Evolutionary conservation across 2,113 vertebrate species (phyloP), one percentile per base, ranked within the genome.

Genomic region (Jacana jacana): DNA sequence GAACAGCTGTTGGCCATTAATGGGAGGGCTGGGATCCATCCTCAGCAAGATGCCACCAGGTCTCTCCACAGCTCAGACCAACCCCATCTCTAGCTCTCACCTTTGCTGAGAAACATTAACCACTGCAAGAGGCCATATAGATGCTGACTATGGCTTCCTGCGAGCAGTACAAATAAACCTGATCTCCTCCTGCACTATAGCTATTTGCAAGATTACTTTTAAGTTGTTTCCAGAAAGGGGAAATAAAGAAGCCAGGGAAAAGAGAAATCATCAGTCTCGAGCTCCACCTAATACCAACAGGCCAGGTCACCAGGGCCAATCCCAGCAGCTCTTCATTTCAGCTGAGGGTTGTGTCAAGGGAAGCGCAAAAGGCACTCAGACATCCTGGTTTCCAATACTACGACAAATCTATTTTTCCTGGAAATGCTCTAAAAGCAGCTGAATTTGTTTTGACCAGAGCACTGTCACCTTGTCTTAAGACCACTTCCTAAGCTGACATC

Each of bases 371-470:
- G 61, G 23, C 73, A 55, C 61, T 79, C 55, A 20, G 11, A 24
- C 40, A n/a, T n/a, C 68, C 87, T 91, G 35, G 16, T 49, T 92
- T 84, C 68, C 31, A 81, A 40, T 17, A 20, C 31, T 18, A n/a
- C 1, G 11, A 79, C 49, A 92, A 84, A 88, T 39, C 78, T 86
- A 24, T 40, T 92, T 86, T 95, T 95, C 85, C 91, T 81, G 46
- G 81, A 91, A 96, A 91, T 80, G 91, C 77, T 88, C 61, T 76
- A 85, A 92, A 96, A 91, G 95, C 90, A 75, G 37, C 65, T 94
- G 82, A 90, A 91, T 94, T 95, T 87, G 89, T 90, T 91, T 83
- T 88, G 85, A 94, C 85, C 91, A 85, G 58, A 7, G 3, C 68
- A 33, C 22, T 42, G 60, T 82, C 65, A 92, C 44, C 70, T 58